phyloP scores from a whole-genome alignment of 1,140 invertebrate genomes.

The Bacillus rossius region DNA sequence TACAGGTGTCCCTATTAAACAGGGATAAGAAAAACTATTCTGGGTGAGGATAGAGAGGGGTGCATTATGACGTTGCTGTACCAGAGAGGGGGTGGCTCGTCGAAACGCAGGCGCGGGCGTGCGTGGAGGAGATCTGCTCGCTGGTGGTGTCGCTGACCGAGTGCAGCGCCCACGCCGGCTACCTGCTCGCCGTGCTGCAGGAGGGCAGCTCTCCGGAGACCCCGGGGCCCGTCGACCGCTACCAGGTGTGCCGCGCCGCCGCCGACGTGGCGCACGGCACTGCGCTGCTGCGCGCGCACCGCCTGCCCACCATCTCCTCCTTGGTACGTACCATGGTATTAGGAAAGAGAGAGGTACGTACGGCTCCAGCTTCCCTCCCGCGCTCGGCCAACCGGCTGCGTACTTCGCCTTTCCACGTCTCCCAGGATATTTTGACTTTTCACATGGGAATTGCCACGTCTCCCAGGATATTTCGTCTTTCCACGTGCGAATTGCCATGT shows the following conservation, averaged over 20 bases:
- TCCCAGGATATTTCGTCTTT: too few species aligned
- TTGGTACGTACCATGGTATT: slow-evolving; percentile 8
- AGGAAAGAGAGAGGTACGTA: too few species aligned
- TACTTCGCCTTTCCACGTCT: too few species aligned
- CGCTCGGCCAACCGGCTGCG: too few species aligned
- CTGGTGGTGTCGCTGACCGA: slow-evolving; percentile 17
- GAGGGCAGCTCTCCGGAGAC: slow-evolving; percentile 14
- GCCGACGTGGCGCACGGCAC: slow-evolving; percentile 12
- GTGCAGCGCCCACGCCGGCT: slow-evolving; percentile 14
- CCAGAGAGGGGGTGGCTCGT: not conserved
- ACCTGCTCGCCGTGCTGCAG: slow-evolving; percentile 12
- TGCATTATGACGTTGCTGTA: slow-evolving; percentile 11
- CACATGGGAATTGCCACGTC: too few species aligned
- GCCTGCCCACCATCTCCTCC: slow-evolving; percentile 12
- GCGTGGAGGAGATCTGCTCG: slow-evolving; percentile 14
- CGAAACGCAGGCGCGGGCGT: slow-evolving; percentile 7
- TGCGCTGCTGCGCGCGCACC: slow-evolving; percentile 10
- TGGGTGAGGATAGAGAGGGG: too few species aligned
- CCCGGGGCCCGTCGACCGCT: slow-evolving; percentile 13
- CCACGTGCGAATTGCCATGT: too few species aligned
- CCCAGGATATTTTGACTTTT: too few species aligned
- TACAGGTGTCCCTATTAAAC: too few species aligned
- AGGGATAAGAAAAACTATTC: too few species aligned
- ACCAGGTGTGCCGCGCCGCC: slow-evolving; percentile 13
- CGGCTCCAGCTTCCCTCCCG: too few species aligned